Percentiles rank a stretch among this genome's conserved stretches.
Conservation (phyloP, 2,888 invertebrate genomes). For the Clitarchus hookeri region DNA sequence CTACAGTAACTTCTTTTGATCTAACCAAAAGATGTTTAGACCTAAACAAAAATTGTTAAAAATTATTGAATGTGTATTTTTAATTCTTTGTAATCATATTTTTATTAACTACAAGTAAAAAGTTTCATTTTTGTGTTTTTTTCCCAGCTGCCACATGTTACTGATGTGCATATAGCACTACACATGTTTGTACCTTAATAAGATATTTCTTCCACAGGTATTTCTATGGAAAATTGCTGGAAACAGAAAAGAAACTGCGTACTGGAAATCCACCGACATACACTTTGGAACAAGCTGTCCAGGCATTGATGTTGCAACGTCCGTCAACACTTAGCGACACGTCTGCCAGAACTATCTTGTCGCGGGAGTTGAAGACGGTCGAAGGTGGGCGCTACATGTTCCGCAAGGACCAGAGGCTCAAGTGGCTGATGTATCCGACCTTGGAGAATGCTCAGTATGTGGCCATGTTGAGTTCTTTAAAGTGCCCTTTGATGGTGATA, state of each 20-base stretch:
- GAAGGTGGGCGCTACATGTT: slow-evolving; percentile 18
- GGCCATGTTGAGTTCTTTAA: slow-evolving; percentile 26
- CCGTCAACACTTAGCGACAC: slow-evolving; percentile 51
- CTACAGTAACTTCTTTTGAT: no score
- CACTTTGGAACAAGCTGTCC: slow-evolving; percentile 42
- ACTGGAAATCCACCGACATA: slow-evolving; percentile 44
- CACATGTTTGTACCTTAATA: neutral
- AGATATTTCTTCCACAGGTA: neutral
- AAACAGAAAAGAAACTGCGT: slow-evolving; percentile 48
- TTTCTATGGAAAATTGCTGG: slow-evolving; percentile 51
- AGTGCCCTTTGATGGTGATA: slow-evolving; percentile 29
- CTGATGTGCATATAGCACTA: no score
- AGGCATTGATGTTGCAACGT: slow-evolving; percentile 56
- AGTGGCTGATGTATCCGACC: neutral
- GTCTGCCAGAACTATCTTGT: slow-evolving; percentile 56
- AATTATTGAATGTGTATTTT: no score
- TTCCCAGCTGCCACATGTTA: no score
- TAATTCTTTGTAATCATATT: no score
- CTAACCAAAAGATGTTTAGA: no score
- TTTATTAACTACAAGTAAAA: no score
- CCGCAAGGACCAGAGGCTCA: slow-evolving; percentile 27
- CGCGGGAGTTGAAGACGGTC: neutral
- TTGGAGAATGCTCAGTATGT: neutral
- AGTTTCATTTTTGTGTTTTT: no score
- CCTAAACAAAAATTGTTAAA: no score